These are phyloP conservation scores for Trachelipus rathkii DNA, from an alignment of 1,140 invertebrate species.

Conservation along the genomic window DNA sequence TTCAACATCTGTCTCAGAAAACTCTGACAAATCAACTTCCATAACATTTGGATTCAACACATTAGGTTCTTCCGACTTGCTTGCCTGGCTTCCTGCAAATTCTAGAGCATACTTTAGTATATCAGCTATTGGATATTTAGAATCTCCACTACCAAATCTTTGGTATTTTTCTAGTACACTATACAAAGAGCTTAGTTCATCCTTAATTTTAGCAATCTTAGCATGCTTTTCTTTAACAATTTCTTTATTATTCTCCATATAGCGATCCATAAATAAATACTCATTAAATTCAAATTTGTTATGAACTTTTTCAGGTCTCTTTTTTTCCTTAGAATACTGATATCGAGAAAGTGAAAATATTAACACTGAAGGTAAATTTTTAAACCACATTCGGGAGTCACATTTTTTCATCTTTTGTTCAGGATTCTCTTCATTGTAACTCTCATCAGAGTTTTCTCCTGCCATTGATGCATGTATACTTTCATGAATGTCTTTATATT, in stretches of 20 bases:
- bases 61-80: constrained; percentile 16
- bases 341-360: constrained; percentile 56
- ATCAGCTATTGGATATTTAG: constrained; percentile 38
- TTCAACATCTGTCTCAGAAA: constrained; percentile 34
- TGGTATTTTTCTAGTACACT: constrained; percentile 52
- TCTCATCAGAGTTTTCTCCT: constrained; percentile 42
- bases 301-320: constrained; percentile 55
- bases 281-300: constrained; percentile 55
- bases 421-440: constrained; percentile 25
- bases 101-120: constrained; percentile 43
- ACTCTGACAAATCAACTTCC: constrained; percentile 30
- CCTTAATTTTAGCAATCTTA: constrained; percentile 52
- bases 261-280: constrained; percentile 55
- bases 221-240: constrained; percentile 52
- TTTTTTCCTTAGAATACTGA: constrained; percentile 54
- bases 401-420: neutral
- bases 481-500: constrained; percentile 52
- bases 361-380: constrained; percentile 53
- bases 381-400: constrained; percentile 50
- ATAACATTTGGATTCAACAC: constrained; percentile 30
- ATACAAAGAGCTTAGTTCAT: constrained; percentile 50
- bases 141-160: constrained; percentile 42
- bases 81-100: constrained; percentile 41
- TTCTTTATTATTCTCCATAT: constrained; percentile 54
- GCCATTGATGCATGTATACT: constrained; percentile 54